phyloP scores from a whole-genome alignment of 2,888 invertebrate genomes.

The Agelastica alni region DNA sequence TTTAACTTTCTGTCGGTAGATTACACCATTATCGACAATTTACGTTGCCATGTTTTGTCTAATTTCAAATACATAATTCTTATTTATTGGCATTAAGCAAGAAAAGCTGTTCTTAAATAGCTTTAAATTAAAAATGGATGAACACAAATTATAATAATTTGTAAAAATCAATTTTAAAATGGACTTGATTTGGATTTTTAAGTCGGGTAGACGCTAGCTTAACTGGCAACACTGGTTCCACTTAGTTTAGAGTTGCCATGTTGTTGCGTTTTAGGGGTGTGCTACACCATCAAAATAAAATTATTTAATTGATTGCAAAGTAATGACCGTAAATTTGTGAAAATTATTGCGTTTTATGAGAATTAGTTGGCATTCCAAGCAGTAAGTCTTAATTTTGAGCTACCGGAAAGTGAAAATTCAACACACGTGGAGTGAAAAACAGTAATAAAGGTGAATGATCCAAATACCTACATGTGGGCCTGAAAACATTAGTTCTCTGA shows the following conservation, averaged over 20 bases:
- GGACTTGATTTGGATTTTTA: constrained; percentile 13
- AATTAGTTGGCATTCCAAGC: constrained; percentile 9
- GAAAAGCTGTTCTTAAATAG: too few relatives aligned
- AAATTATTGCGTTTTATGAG: constrained; percentile 1
- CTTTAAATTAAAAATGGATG: too few relatives aligned
- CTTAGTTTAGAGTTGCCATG: constrained; percentile 52
- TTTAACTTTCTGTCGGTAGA: not conserved
- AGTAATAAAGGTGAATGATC: constrained; percentile 35
- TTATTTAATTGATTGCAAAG: constrained; percentile 16
- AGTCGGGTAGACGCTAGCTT: constrained; percentile 15
- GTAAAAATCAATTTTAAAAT: too few relatives aligned
- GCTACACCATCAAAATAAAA: constrained; percentile 34
- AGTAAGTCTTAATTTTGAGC: constrained; percentile 4
- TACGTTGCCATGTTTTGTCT: constrained; percentile 1
- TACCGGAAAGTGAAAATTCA: constrained; percentile 21
- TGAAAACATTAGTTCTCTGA: constrained; percentile 21
- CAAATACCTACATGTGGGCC: constrained; percentile 35
- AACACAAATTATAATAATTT: too few relatives aligned
- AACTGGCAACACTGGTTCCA: constrained; percentile 20
- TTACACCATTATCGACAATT: not conserved
- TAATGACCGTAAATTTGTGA: constrained; percentile 16
- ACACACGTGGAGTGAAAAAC: constrained; percentile 35
- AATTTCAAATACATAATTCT: not conserved
- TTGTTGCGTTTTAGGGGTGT: constrained; percentile 50
- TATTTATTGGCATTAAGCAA: too few relatives aligned